A percentile compares a stretch with the other conserved stretches of the same genome.
Conservation (phyloP, 2,888 invertebrate genomes). For the Micropterix aruncella region DNA sequence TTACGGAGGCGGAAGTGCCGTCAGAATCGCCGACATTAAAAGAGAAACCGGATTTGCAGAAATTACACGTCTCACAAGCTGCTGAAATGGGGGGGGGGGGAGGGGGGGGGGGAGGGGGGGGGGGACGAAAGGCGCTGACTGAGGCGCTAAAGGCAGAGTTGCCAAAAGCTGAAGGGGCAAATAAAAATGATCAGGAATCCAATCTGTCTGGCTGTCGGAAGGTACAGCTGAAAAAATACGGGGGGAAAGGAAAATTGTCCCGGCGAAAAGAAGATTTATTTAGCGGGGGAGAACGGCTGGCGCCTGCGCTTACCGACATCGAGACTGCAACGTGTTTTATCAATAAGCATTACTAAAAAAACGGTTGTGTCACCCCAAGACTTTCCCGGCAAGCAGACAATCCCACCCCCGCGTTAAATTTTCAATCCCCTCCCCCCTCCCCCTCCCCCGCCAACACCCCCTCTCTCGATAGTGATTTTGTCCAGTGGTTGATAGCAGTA, state of each 20-base stretch:
- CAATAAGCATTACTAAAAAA: no score
- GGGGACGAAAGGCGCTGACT: background rate
- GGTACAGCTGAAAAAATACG: background rate
- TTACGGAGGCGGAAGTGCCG: background rate
- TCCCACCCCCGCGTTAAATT: no score
- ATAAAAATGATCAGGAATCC: background rate
- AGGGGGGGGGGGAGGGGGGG: no score
- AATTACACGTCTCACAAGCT: background rate
- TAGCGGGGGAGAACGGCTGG: background rate
- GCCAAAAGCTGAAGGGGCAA: background rate
- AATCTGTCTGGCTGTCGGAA: background rate
- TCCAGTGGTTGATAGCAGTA: no score
- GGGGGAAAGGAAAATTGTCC: background rate
- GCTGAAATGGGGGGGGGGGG: no score
- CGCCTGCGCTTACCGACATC: no score
- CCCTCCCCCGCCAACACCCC: no score
- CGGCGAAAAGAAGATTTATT: background rate
- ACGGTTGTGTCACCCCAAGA: no score
- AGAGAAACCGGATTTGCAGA: background rate
- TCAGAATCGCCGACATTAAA: background rate
- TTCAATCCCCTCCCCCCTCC: no score
- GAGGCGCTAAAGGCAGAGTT: background rate
- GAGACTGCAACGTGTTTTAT: no score
- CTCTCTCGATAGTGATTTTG: no score
- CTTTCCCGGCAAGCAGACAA: no score